Base-by-base conservation (phyloP, 2,113 vertebrate genomes). In the Syngnathus scovelli region DNA sequence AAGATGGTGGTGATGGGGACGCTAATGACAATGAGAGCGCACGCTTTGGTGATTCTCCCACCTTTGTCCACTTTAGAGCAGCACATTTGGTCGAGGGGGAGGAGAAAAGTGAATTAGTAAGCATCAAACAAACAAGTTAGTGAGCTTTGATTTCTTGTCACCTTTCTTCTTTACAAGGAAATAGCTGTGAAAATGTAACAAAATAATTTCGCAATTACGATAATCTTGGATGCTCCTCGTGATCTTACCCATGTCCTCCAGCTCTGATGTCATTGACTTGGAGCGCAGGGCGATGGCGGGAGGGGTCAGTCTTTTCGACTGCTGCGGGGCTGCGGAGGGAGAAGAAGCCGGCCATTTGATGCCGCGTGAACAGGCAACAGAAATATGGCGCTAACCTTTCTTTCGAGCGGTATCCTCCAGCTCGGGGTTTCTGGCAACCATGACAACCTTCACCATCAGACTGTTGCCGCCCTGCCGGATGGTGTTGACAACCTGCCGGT, bases 181-280 rank as follows among this genome's bases (percentile, higher is more conserved):
- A 21, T 52, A 4, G 49, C 49, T 52, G 49, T 9, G 8, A 52
- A 52, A 21, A 52, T 21, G 49, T 10, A 52, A 52, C 2, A 33
- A 33, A 33, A 33, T 33, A 33, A 33, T 33, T 0, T 33, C 27
- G 27, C 27, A 33, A 33, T 33, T 33, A 33, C 2, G 3, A 33
- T 33, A 33, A 33, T 33, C 3, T 33, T 3, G 27, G 27, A 33
- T 7, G 49, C 8, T 7, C 18, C 19, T 51, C 58, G 71, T 59
- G 27, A n/a, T 71, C 90, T 93, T 87, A 94, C 94, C 94, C 92
- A 96, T 95, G 86, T 96, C 94, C 78, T 96, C 94, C 85, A 96
- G 90, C 86, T 96, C 95, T 76, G 94, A 95, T 83, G 95, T 96
- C 95, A 96, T 96, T 44, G 95, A 96, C 84, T 96, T 96, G 85